phyloP scores from a whole-genome alignment of 2,797 vertebrate species.

The Threskiornis aethiopicus region DNA sequence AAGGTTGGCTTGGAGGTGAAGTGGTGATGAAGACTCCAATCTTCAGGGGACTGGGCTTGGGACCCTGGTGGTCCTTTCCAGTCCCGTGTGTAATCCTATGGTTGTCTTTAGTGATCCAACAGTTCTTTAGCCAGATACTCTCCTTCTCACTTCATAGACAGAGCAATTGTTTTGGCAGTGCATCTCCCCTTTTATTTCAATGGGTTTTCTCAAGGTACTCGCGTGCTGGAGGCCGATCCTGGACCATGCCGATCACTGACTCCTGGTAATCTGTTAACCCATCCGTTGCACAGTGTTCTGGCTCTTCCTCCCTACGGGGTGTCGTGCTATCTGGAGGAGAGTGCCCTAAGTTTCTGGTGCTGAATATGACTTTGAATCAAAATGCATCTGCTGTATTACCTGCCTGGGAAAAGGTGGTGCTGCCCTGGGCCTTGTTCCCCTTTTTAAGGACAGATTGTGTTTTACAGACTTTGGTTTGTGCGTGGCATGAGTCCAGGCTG shows the following conservation, averaged over 20 bases:
- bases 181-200: neutral
- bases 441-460: neutral
- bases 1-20: slow-evolving; percentile 44
- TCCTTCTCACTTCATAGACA: neutral
- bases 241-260: neutral
- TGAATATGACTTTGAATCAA: neutral
- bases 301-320: neutral
- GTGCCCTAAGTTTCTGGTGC: slow-evolving; percentile 15
- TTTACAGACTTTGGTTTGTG: neutral
- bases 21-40: slow-evolving; percentile 60
- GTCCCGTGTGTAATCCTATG: neutral
- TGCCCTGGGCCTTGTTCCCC: neutral
- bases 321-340: slow-evolving; percentile 6
- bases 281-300: neutral
- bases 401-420: neutral
- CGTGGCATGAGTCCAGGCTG: neutral
- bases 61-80: slow-evolving; percentile 49
- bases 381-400: neutral
- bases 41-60: neutral
- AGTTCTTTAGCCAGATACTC: slow-evolving; percentile 57
- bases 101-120: slow-evolving; percentile 65
- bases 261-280: neutral
- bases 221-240: neutral
- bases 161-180: neutral
- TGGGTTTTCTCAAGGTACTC: neutral